phyloP scores from a whole-genome alignment of 2,797 vertebrate genomes.

The Eulemur coronatus region DNA sequence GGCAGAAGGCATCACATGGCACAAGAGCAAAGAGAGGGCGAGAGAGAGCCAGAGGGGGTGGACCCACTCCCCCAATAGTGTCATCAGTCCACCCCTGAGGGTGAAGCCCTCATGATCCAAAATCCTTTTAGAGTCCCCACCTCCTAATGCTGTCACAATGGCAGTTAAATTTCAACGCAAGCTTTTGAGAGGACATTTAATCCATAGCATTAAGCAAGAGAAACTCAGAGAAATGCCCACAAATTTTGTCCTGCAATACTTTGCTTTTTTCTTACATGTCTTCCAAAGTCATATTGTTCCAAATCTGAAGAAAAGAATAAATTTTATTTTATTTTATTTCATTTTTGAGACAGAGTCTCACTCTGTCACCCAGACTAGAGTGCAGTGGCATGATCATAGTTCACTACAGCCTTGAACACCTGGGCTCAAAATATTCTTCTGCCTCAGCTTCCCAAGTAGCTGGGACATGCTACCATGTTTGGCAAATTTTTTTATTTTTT shows the following conservation, averaged over 20 bases:
- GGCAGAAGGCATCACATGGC: neutral
- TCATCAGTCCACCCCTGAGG: neutral
- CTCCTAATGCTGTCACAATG: neutral
- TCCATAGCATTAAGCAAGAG: neutral
- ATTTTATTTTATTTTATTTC: neutral
- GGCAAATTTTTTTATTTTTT: neutral
- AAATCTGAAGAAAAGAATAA: neutral
- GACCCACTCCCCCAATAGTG: neutral
- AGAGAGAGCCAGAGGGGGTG: neutral
- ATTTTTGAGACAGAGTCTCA: neutral
- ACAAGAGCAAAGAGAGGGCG: neutral
- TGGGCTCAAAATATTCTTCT: neutral
- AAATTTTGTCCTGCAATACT: neutral
- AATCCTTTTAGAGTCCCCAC: neutral
- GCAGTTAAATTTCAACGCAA: neutral
- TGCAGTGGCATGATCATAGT: neutral
- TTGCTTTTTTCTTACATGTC: neutral
- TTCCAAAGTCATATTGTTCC: neutral
- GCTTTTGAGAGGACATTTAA: neutral
- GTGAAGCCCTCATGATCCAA: rapidly evolving
- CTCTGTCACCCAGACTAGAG: neutral
- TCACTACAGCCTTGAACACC: neutral
- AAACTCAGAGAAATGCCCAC: neutral
- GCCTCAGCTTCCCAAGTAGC: neutral
- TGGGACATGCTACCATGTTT: neutral